These are phyloP conservation scores for Crioceris asparagi DNA, from an alignment of 2,888 invertebrate genomes.

Conservation along the genomic window DNA sequence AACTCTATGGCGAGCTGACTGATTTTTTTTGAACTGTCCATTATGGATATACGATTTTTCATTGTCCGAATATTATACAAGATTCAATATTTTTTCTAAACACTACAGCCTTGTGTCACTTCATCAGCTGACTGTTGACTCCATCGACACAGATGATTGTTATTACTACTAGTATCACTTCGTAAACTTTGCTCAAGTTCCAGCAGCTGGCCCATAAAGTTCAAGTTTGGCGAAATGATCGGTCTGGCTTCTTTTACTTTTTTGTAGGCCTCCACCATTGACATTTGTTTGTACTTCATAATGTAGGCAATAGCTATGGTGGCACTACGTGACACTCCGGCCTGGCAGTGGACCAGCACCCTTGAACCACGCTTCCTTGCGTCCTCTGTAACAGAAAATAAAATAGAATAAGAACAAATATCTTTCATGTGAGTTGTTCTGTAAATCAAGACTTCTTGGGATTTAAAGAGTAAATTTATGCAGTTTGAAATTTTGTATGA, in stretches of 20 bases:
- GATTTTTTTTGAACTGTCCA: not conserved
- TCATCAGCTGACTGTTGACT: constrained; percentile 43
- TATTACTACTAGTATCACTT: constrained; percentile 31
- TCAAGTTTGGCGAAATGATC: constrained; percentile 91
- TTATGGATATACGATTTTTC: not conserved
- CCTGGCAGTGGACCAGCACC: constrained; percentile 90
- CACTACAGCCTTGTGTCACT: too few relatives aligned
- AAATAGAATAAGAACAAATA: not conserved
- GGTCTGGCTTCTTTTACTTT: constrained; percentile 74
- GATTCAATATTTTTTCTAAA: too few relatives aligned
- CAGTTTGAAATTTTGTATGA: too few relatives aligned
- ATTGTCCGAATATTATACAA: not conserved
- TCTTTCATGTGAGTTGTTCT: too few relatives aligned
- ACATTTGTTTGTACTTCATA: constrained; percentile 76
- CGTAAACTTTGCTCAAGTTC: constrained; percentile 67
- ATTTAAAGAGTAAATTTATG: too few relatives aligned
- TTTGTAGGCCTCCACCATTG: constrained; percentile 78
- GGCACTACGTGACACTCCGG: constrained; percentile 88
- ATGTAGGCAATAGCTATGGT: constrained; percentile 92
- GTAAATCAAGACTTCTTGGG: too few relatives aligned
- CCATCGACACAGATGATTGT: constrained; percentile 43
- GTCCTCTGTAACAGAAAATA: constrained; percentile 49
- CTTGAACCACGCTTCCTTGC: constrained; percentile 57
- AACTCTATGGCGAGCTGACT: constrained; percentile 30
- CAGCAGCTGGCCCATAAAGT: constrained; percentile 84